Evolutionary conservation across 2,113 vertebrate genomes (phyloP).

Genomic region (Anoplopoma fimbria): DNA sequence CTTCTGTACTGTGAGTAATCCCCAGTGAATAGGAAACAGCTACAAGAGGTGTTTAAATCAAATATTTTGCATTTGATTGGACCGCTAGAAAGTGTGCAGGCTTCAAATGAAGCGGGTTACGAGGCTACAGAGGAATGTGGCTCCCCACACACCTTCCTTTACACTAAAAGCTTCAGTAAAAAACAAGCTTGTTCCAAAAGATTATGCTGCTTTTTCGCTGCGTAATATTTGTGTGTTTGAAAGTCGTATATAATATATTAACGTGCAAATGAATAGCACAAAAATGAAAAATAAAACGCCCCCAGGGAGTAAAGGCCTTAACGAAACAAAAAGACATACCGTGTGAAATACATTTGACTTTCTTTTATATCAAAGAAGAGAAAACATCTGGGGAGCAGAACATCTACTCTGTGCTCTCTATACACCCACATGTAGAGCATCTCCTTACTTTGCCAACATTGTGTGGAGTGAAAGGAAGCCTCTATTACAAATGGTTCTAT

Average conservation of each 20-base stretch:
- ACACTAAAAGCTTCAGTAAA: not conserved
- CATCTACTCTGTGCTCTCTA: conserved; percentile 47
- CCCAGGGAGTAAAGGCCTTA: no score
- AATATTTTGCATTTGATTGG: not conserved
- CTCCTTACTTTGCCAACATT: conserved; percentile 58
- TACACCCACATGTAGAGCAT: conserved; percentile 62
- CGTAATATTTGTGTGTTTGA: not conserved
- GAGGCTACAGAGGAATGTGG: not conserved
- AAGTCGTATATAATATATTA: no score
- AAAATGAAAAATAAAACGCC: no score
- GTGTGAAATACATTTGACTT: conserved; percentile 39
- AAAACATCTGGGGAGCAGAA: conserved; percentile 60
- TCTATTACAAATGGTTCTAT: conserved; percentile 81
- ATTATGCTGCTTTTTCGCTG: not conserved
- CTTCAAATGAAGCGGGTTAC: not conserved
- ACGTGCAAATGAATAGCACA: no score
- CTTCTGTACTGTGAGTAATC: not conserved
- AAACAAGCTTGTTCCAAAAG: not conserved
- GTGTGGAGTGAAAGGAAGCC: conserved; percentile 65
- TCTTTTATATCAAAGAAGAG: conserved; percentile 51
- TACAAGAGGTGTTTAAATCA: not conserved
- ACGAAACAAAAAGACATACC: conserved; percentile 21
- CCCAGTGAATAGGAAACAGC: not conserved
- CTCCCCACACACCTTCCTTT: not conserved
- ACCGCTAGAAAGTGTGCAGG: not conserved